Conservation (phyloP, 2,888 invertebrate species). For the Syrista parreyssii region DNA sequence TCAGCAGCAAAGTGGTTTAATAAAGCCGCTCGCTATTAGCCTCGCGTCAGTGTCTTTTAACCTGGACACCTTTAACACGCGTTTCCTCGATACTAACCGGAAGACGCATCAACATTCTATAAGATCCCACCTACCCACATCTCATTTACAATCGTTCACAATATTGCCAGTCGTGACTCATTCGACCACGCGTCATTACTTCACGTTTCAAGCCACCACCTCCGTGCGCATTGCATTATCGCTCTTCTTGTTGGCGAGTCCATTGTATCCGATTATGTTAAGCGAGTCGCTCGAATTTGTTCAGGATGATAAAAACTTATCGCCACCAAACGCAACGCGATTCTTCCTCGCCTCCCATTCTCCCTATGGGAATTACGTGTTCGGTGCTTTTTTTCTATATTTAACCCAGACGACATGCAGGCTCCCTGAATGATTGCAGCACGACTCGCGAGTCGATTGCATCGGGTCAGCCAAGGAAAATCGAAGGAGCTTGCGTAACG, state of each 20-base stretch:
- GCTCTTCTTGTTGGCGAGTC: slow-evolving; percentile 7
- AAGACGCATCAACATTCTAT: no score
- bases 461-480: neutral
- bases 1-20: neutral
- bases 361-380: no score
- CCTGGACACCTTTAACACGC: neutral
- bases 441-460: neutral
- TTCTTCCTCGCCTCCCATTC: no score
- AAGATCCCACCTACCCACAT: neutral
- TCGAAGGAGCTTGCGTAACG: slow-evolving; percentile 6
- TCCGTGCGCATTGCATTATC: slow-evolving; percentile 2
- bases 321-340: neutral
- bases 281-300: slow-evolving; percentile 5
- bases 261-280: slow-evolving; percentile 3
- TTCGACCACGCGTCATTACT: slow-evolving; percentile 51
- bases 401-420: no score
- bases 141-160: neutral
- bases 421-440: no score
- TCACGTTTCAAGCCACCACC: slow-evolving; percentile 44
- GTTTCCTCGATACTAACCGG: no score
- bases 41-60: neutral
- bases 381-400: no score
- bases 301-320: slow-evolving; percentile 7
- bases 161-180: slow-evolving; percentile 37
- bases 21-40: neutral